These are phyloP conservation scores for Agapostemon virescens DNA, from an alignment of 2,888 invertebrate species.

Conservation along the genomic window DNA sequence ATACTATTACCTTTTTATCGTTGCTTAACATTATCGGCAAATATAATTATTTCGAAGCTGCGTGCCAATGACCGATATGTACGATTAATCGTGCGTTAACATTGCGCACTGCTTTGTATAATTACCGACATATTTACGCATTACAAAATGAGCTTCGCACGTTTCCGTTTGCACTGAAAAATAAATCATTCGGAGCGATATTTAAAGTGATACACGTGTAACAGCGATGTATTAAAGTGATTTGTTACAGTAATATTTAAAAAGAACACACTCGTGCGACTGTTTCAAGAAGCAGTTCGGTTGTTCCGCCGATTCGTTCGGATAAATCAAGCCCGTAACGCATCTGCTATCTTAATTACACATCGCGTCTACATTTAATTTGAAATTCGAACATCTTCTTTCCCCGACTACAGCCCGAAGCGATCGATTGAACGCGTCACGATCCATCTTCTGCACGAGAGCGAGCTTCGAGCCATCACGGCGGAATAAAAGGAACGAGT, in stretches of 20 bases:
- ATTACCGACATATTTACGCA: not conserved
- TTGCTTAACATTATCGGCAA: not conserved
- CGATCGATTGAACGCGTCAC: not conserved
- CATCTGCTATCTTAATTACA: not conserved
- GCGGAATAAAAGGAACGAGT: conserved; percentile 8
- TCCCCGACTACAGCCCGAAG: not conserved
- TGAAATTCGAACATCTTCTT: not conserved
- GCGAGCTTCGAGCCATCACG: not conserved
- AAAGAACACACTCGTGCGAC: not conserved
- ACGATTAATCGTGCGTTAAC: no score
- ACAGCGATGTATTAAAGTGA: not conserved
- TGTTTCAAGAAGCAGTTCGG: not conserved
- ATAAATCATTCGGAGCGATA: not conserved
- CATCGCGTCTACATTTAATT: not conserved
- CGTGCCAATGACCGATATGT: not conserved
- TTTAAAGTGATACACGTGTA: not conserved
- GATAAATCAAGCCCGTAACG: not conserved
- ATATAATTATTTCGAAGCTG: not conserved
- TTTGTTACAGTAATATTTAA: not conserved
- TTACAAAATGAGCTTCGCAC: not conserved
- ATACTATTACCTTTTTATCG: not conserved
- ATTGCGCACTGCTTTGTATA: not conserved
- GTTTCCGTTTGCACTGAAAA: not conserved
- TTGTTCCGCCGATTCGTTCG: not conserved
- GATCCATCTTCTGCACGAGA: not conserved